Conservation (phyloP, 23 tunicate species). For the Phallusia fumigata region DNA sequence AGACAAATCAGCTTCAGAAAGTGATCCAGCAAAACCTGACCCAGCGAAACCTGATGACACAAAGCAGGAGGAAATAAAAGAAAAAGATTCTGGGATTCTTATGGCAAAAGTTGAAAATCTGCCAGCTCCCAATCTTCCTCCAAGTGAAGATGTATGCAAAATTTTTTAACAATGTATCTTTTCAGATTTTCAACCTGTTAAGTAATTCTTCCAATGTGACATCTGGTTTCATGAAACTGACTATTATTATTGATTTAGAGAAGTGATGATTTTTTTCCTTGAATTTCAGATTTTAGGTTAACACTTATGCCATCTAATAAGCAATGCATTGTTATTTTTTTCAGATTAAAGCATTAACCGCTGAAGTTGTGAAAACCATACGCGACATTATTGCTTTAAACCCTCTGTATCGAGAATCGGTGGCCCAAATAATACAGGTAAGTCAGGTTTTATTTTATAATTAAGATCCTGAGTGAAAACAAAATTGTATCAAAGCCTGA, state of each 20-base stretch:
- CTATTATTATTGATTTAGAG: no score
- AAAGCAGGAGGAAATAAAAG: background rate
- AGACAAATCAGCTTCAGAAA: background rate
- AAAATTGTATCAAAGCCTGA: background rate
- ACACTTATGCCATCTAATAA: no score
- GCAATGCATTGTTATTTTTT: background rate
- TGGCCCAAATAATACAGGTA: conserved; percentile 93
- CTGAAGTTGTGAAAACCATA: conserved; percentile 89
- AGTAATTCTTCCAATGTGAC: no score
- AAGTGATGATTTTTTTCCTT: no score
- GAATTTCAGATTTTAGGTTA: no score
- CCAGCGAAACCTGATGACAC: background rate
- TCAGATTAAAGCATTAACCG: conserved; percentile 91
- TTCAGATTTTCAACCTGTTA: no score
- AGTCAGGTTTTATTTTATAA: background rate
- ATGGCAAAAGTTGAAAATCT: conserved; percentile 85
- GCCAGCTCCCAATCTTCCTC: conserved; percentile 24
- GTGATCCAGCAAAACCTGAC: background rate
- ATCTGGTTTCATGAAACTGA: no score
- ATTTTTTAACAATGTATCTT: no score
- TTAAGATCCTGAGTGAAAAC: background rate
- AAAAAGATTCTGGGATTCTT: conserved; percentile 24
- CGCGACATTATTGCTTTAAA: conserved; percentile 89
- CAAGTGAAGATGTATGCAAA: conserved; percentile 51
- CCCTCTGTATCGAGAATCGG: conserved; percentile 96